Percentiles rank a stretch among this genome's conserved stretches.
phyloP scores from a whole-genome alignment of 2,797 vertebrate genomes.

The Lerista edwardsae region DNA sequence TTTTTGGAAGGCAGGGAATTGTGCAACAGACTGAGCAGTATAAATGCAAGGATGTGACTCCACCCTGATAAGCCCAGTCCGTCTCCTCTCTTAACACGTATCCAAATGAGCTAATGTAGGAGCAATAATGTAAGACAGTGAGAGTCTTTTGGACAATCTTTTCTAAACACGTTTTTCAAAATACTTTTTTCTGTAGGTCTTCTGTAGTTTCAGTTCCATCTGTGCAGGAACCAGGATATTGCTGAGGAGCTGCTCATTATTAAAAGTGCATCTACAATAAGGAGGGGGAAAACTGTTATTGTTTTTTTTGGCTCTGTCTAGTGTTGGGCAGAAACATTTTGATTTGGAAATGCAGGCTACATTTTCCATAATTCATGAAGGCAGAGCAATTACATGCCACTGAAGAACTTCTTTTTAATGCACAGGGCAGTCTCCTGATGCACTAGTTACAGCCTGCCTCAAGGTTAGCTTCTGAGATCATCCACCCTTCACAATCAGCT shows the following conservation, averaged over 20 bases:
- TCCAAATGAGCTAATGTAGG: slow-evolving; percentile 49
- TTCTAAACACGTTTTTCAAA: background rate
- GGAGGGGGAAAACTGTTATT: background rate
- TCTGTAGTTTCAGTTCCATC: slow-evolving; percentile 20
- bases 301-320: background rate
- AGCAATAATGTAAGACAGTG: slow-evolving; percentile 46
- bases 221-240: background rate
- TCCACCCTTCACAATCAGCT: slow-evolving; percentile 5
- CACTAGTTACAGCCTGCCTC: slow-evolving; percentile 23
- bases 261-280: background rate
- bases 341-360: slow-evolving; percentile 11
- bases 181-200: background rate
- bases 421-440: slow-evolving; percentile 19
- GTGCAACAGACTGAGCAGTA: slow-evolving; percentile 28
- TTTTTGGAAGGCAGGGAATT: slow-evolving; percentile 49
- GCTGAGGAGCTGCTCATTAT: slow-evolving; percentile 4
- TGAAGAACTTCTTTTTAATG: slow-evolving; percentile 33
- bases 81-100: slow-evolving; percentile 32
- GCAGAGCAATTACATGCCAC: background rate
- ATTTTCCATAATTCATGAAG: slow-evolving; percentile 39
- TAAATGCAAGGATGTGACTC: slow-evolving; percentile 66
- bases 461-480: slow-evolving; percentile 43
- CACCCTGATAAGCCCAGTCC: slow-evolving; percentile 63
- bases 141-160: slow-evolving; percentile 35
- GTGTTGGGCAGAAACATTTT: slow-evolving; percentile 7